Evolutionary conservation across 2,888 invertebrate species (phyloP), one percentile per base, ranked within the genome.

Genomic region (Apomyelois bistriatella): DNA sequence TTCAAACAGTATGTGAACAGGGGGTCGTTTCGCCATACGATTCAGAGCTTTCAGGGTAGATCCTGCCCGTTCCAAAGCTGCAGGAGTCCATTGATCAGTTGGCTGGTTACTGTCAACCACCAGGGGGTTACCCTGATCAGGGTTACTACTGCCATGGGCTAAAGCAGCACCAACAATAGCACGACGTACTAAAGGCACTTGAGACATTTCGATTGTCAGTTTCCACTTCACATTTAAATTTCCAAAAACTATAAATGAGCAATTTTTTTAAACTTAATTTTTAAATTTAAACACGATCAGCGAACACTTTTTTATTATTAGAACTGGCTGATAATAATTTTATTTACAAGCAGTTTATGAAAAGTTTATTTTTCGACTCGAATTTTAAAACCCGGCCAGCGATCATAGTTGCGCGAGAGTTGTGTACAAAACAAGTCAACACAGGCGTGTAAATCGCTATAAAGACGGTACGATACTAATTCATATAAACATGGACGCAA

Each of bases 1-100:
- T 69, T 92, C 91, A 68, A 93, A 93, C 42, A 92, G 76, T 41
- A 93, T 86, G 64, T 93, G 89, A 3, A 93, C 91, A 0, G 92
- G 91, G 3, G 92, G 92, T 57, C 92, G 76, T 63, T 92, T 92
- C 0, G 92, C 91, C 83, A 92, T 90, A 15, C 89, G 89, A 58
- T 91, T 91, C 13, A 92, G 65, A 5, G 91, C 91, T 56, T 90
- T 91, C 54, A 91, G 70, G 4, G 91, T 88, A 0, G 87, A 86
- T 16, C 91, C 86, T 42, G 91, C 89, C 58, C 90, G 71, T 64
- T 90, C 91, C 57, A 90, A 73, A 2, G 90, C 89, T 15, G 90
- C 89, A 0, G 89, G 88, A 3, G 89, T 88, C 90, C 89, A 90
- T 32, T 88, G 74, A 60, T 74, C 77, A 66, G 86, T 80, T 8